phyloP scores from a whole-genome alignment of 2,113 vertebrate genomes.

The Nannobrachium achirus region DNA sequence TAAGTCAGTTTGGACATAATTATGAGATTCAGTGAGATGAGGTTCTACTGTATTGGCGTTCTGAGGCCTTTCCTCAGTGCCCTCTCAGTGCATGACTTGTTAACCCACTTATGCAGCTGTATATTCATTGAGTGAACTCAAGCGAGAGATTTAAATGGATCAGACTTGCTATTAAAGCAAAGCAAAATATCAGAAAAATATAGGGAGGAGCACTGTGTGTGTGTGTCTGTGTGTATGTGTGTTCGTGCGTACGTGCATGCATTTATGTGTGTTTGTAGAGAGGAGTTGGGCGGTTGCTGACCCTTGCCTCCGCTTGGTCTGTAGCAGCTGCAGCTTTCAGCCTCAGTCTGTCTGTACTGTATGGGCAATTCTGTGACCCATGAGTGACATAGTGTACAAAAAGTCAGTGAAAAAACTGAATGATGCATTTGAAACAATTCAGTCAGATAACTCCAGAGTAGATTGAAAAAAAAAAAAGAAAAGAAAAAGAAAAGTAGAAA shows the following conservation, averaged over 20 bases:
- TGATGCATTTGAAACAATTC: conserved; percentile 36
- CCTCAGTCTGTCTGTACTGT: conserved; percentile 65
- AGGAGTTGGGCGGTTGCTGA: conserved; percentile 29
- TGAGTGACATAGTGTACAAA: conserved; percentile 62
- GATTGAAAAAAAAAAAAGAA: no score
- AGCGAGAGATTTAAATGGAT: conserved; percentile 76
- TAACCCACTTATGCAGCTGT: conserved; percentile 73
- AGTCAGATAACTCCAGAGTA: no score
- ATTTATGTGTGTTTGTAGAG: conserved; percentile 16
- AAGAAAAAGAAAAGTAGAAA: no score
- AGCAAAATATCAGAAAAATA: conserved; percentile 67
- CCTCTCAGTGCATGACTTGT: conserved; percentile 45
- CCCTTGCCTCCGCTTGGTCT: conserved; percentile 57
- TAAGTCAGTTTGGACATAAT: conserved; percentile 13
- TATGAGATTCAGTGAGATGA: conserved; percentile 25
- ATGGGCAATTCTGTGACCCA: conserved; percentile 67
- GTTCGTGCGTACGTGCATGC: background rate
- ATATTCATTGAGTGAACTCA: conserved; percentile 69
- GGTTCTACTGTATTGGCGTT: conserved; percentile 22
- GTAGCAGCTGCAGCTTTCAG: conserved; percentile 73
- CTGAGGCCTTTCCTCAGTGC: conserved; percentile 19
- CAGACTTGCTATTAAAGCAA: conserved; percentile 71
- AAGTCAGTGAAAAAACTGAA: conserved; percentile 41
- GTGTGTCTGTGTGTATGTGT: background rate
- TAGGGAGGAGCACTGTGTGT: conserved; percentile 50